These are phyloP conservation scores for Zaprionus inermis DNA, from an alignment of 1,140 invertebrate genomes.

Conservation along the genomic window DNA sequence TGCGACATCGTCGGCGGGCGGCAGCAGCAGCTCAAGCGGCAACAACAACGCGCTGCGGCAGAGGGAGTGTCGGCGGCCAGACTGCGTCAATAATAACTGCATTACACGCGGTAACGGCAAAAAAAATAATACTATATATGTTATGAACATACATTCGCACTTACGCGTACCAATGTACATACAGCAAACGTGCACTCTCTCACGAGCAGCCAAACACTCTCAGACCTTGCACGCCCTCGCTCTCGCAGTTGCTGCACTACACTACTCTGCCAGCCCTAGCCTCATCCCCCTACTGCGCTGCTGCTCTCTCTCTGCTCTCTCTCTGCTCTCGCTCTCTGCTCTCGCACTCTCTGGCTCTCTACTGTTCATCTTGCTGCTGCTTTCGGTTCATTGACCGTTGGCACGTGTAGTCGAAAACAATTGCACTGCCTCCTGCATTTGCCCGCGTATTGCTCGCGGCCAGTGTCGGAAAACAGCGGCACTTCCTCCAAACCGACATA, in stretches of 20 bases:
- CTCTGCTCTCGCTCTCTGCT: conserved; percentile 6
- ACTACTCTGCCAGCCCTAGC: not conserved
- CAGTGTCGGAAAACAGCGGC: conserved; percentile 63
- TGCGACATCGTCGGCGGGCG: conserved; percentile 4
- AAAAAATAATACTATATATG: conserved; percentile 20
- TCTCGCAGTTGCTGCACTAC: not conserved
- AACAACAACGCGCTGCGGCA: not conserved
- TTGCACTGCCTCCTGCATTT: conserved; percentile 68
- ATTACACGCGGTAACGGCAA: conserved; percentile 56
- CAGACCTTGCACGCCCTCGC: conserved; percentile 20
- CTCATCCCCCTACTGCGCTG: not conserved
- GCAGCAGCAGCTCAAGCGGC: conserved; percentile 1
- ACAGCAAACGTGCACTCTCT: conserved; percentile 11
- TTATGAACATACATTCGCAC: not conserved
- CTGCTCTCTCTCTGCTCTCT: conserved; percentile 10
- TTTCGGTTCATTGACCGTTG: conserved; percentile 75
- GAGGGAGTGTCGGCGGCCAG: conserved; percentile 36
- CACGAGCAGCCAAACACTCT: not conserved
- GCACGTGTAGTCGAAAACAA: conserved; percentile 70
- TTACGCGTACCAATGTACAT: not conserved
- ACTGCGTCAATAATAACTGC: conserved; percentile 81
- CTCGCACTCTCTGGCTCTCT: not conserved
- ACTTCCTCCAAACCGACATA: conserved; percentile 52
- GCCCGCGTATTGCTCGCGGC: not conserved
- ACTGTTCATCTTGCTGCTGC: conserved; percentile 18